Evolutionary conservation across 2,113 vertebrate species (phyloP).

Genomic region (Ascaphus truei): DNA sequence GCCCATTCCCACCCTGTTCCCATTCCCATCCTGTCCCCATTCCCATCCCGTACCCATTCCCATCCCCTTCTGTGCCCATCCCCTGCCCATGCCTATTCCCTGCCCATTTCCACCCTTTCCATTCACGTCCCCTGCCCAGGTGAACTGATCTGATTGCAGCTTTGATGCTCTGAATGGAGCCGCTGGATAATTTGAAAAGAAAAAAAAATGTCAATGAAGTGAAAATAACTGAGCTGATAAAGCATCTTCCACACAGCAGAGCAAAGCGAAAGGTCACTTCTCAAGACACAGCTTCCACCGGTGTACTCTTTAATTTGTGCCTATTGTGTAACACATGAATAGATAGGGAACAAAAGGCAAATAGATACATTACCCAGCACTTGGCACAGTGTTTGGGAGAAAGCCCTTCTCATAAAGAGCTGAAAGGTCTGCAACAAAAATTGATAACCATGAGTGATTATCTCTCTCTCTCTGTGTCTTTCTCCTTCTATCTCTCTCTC

Average conservation of each 20-base stretch:
- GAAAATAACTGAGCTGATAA: conserved; percentile 25
- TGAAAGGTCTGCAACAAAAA: neutral
- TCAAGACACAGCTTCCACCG: conserved; percentile 4
- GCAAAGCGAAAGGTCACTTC: conserved; percentile 26
- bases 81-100: no score
- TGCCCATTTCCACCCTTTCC: no score
- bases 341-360: conserved; percentile 27
- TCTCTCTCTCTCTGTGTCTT: no score
- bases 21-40: no score
- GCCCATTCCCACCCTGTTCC: no score
- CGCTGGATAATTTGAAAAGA: conserved; percentile 19
- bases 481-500: no score
- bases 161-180: conserved; percentile 12
- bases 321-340: conserved; percentile 22
- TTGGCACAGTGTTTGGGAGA: neutral
- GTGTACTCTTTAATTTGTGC: conserved; percentile 17
- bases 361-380: conserved; percentile 24
- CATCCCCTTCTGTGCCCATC: no score
- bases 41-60: no score
- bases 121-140: no score
- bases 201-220: conserved; percentile 29
- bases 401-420: conserved; percentile 11
- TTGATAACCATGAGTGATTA: no score
- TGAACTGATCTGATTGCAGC: neutral
- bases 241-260: neutral